phyloP scores from a whole-genome alignment of 2,888 invertebrate genomes.

The Sicus ferrugineus region DNA sequence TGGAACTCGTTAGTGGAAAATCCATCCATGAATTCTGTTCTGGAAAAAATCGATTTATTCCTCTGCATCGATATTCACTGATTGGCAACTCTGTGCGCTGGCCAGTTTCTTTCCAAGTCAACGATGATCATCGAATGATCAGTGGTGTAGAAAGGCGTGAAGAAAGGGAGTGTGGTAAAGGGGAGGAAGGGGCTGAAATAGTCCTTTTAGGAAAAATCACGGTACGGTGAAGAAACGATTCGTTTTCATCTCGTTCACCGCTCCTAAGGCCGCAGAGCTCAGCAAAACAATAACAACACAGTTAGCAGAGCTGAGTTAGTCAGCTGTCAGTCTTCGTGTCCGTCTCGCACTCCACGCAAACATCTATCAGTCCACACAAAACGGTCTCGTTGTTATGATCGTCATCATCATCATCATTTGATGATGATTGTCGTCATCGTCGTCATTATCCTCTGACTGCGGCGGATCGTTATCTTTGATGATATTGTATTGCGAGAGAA shows the following conservation, averaged over 20 bases:
- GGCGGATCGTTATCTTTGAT: slow-evolving; percentile 31
- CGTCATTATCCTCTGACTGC: background rate
- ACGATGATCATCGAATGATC: background rate
- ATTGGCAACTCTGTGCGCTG: background rate
- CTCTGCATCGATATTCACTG: background rate
- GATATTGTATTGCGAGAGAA: background rate
- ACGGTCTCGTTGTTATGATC: background rate
- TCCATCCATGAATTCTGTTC: background rate
- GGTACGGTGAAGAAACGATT: no score
- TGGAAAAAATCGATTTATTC: background rate
- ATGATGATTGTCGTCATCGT: background rate
- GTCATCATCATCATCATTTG: background rate
- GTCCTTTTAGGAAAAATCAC: no score
- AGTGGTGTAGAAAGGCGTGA: background rate
- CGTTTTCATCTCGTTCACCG: no score
- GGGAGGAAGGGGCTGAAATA: background rate
- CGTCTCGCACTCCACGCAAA: background rate
- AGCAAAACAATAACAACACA: background rate
- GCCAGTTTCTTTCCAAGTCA: background rate
- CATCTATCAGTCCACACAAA: background rate
- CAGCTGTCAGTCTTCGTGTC: background rate
- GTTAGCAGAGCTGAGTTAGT: background rate
- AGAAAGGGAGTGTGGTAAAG: background rate
- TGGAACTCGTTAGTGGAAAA: slow-evolving; percentile 8
- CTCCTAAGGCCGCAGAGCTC: background rate